phyloP scores from a whole-genome alignment of 2,797 vertebrate genomes.

The Anolis apletophallus region DNA sequence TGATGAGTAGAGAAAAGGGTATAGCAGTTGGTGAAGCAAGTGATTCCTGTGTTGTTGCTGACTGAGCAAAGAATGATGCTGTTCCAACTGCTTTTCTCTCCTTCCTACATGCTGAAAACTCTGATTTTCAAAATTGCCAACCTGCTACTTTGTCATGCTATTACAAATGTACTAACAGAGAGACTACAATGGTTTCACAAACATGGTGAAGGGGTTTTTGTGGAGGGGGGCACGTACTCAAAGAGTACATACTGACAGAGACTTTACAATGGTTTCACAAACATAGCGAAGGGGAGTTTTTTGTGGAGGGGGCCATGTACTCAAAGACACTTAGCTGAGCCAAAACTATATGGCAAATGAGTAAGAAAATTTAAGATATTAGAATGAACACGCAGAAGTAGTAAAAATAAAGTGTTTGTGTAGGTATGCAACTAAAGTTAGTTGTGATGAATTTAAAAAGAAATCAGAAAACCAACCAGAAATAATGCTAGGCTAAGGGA shows the following conservation, averaged over 20 bases:
- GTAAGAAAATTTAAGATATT: not conserved
- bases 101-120: not conserved
- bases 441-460: not conserved
- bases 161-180: not conserved
- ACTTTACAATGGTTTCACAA: not conserved
- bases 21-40: not conserved
- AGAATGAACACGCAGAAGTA: not conserved
- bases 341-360: not conserved
- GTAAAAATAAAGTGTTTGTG: not conserved
- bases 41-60: constrained; percentile 3
- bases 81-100: constrained; percentile 6
- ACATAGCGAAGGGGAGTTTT: not conserved
- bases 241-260: not conserved
- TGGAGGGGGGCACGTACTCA: no score
- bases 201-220: not conserved
- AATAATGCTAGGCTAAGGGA: not conserved
- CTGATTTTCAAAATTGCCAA: constrained; percentile 10
- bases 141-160: not conserved
- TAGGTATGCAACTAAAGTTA: not conserved
- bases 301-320: no score
- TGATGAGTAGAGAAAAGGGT: not conserved
- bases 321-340: not conserved
- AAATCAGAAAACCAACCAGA: no score
- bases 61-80: constrained; percentile 21
- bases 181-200: not conserved